Conservation (phyloP, 2,888 invertebrate species). For the Trachelus troglodyta region DNA sequence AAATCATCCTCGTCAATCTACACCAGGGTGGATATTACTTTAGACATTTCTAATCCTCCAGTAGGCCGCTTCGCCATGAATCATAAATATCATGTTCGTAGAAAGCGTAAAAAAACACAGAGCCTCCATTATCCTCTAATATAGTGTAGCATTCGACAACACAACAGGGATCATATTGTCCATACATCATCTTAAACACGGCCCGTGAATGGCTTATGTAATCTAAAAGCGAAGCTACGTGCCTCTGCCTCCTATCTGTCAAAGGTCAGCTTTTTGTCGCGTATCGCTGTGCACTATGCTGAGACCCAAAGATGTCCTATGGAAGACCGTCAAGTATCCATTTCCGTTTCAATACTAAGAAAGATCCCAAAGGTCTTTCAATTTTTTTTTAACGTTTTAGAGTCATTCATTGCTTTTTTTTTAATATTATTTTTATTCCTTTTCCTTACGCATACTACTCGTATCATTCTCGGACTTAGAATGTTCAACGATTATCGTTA, state of each 20-base stretch:
- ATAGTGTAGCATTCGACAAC: constrained; percentile 15
- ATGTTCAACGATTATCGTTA: neutral
- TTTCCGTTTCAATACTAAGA: neutral
- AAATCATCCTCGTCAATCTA: neutral
- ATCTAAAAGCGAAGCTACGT: constrained; percentile 13
- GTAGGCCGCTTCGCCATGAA: constrained; percentile 8
- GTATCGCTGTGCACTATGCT: neutral
- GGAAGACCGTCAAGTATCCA: neutral
- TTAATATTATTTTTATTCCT: neutral
- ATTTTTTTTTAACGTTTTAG: neutral
- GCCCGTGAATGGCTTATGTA: constrained; percentile 15
- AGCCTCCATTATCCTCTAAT: constrained; percentile 17
- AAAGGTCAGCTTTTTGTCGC: constrained; percentile 12
- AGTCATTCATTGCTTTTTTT: neutral
- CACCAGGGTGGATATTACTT: neutral
- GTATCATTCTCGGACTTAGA: neutral
- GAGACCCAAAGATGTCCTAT: neutral
- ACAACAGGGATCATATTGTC: constrained; percentile 27
- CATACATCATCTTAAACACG: constrained; percentile 29
- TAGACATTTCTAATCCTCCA: constrained; percentile 14
- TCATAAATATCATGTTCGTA: constrained; percentile 19
- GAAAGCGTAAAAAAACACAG: constrained; percentile 18
- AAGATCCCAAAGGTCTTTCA: neutral
- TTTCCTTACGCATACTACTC: neutral
- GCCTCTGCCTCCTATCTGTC: constrained; percentile 18